Evolutionary conservation across 2,797 vertebrate genomes (phyloP).

Genomic region (Vespertilio murinus): DNA sequence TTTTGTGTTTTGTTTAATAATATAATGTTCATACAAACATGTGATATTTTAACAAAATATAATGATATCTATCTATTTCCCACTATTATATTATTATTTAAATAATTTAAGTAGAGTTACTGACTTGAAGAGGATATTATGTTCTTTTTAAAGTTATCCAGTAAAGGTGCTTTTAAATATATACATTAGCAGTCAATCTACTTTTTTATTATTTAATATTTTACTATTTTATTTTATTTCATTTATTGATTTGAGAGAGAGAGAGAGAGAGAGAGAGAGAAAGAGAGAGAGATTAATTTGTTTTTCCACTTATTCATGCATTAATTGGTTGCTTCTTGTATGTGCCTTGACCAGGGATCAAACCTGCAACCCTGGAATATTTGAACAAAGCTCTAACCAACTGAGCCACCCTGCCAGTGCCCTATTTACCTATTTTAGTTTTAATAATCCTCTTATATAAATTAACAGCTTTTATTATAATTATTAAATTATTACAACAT

Average conservation of each 20-base stretch:
- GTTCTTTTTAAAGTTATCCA: neutral
- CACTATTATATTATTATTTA: neutral
- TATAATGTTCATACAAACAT: neutral
- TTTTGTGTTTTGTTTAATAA: neutral
- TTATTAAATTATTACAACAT: neutral
- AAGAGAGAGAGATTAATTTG: too few species aligned
- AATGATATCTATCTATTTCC: neutral
- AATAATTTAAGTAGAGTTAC: conserved; percentile 16
- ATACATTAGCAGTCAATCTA: neutral
- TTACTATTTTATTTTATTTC: neutral
- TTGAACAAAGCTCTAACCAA: too few species aligned
- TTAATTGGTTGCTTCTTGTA: too few species aligned
- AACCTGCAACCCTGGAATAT: too few species aligned
- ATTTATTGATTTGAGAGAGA: too few species aligned
- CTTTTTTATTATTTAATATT: neutral
- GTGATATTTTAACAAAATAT: neutral
- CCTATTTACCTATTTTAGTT: neutral
- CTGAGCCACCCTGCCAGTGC: too few species aligned
- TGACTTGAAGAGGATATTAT: neutral
- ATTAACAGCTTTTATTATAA: neutral
- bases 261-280: too few species aligned
- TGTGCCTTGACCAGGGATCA: too few species aligned
- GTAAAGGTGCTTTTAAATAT: neutral
- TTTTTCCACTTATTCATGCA: too few species aligned
- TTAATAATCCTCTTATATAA: neutral